Conservation (phyloP, 1,140 invertebrate genomes). For the Drosophila varians region DNA sequence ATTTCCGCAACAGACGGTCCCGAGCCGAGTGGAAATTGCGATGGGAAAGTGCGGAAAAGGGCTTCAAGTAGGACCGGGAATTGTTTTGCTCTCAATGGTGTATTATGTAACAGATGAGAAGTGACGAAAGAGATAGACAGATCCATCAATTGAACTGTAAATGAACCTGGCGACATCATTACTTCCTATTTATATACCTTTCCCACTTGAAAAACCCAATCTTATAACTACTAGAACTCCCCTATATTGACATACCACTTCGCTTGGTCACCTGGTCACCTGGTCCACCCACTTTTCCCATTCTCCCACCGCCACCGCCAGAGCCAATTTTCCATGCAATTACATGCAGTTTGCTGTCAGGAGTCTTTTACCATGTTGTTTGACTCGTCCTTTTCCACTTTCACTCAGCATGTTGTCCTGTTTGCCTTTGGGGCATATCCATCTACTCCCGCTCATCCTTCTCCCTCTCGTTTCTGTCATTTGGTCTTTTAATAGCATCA, state of each 20-base stretch:
- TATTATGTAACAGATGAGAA: slow-evolving; percentile 8
- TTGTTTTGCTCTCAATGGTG: slow-evolving; percentile 11
- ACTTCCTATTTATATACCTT: too few species aligned
- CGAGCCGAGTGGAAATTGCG: slow-evolving; percentile 24
- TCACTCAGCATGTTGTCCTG: slow-evolving; percentile 34
- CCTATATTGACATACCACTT: background rate
- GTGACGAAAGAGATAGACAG: background rate
- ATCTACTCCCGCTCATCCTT: background rate
- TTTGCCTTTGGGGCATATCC: slow-evolving; percentile 38
- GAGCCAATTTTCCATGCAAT: slow-evolving; percentile 74
- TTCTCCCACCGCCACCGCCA: slow-evolving; percentile 5
- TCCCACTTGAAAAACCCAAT: too few species aligned
- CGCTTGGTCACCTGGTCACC: slow-evolving; percentile 3
- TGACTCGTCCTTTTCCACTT: slow-evolving; percentile 17
- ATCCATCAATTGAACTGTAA: slow-evolving; percentile 23
- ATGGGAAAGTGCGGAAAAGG: background rate
- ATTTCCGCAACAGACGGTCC: slow-evolving; percentile 67
- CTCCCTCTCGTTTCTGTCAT: background rate
- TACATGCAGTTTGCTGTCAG: slow-evolving; percentile 42
- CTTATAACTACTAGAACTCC: background rate
- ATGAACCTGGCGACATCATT: slow-evolving; percentile 40
- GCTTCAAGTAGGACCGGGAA: slow-evolving; percentile 9
- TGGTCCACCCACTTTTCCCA: background rate
- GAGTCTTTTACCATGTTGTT: slow-evolving; percentile 5
- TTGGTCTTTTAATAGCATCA: slow-evolving; percentile 73